A percentile compares a stretch with the other conserved stretches of the same genome.
Evolutionary conservation across 2,113 vertebrate genomes (phyloP).

Genomic region (Syrrhaptes paradoxus): DNA sequence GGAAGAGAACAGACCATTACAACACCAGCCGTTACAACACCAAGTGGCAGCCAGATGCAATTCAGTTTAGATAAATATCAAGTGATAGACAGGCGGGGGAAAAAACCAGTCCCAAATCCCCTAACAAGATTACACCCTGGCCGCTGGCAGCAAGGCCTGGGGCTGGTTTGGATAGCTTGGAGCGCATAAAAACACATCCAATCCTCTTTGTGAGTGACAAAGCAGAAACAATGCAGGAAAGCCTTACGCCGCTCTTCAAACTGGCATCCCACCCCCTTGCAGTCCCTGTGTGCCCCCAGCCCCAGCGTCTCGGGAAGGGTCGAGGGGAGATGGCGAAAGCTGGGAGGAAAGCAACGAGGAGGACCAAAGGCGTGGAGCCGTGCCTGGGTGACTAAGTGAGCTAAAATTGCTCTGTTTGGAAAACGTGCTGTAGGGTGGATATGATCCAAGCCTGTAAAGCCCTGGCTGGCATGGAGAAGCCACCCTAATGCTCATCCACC

Average conservation of each 20-base stretch:
- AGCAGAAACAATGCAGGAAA: not conserved
- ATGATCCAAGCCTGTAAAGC: not conserved
- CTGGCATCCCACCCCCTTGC: not conserved
- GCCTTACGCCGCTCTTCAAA: not conserved
- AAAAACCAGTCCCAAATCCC: not conserved
- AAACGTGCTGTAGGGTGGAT: conserved; percentile 26
- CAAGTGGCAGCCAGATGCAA: not conserved
- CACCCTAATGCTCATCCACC: not conserved
- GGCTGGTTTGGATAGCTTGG: not conserved
- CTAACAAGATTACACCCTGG: not conserved
- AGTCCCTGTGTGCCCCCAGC: not conserved
- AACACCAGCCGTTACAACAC: not conserved
- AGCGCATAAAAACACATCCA: not conserved
- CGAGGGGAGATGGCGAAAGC: fast-evolving
- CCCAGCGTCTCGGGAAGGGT: not conserved
- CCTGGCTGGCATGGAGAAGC: not conserved
- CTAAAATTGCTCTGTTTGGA: conserved; percentile 35
- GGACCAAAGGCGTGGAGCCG: not conserved
- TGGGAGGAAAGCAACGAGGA: not conserved
- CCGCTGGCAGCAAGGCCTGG: not conserved
- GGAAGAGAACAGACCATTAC: not conserved
- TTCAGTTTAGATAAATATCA: conserved; percentile 32
- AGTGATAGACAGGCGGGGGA: not conserved
- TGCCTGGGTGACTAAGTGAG: conserved; percentile 49
- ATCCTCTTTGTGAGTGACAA: not conserved